Base-by-base conservation (phyloP, 2,113 vertebrate species). In the Herpetotheres cachinnans region DNA sequence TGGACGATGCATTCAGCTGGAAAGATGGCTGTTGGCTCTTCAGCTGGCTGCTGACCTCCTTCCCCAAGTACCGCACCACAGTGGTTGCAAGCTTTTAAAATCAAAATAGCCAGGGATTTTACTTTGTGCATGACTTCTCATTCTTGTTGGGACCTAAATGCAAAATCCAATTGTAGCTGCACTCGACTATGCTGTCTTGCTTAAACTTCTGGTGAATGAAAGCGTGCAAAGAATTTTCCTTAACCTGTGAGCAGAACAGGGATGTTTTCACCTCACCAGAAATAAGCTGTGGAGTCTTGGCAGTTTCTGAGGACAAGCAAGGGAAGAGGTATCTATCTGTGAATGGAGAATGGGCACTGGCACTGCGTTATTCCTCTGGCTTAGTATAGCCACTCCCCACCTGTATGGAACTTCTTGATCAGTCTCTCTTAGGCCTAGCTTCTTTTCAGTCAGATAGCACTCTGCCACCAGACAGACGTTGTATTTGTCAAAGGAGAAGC, bases 381-480 rank as follows among this genome's bases (percentile, higher is more conserved):
- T 34, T 9, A 2, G 15, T 9, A 5, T 1, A 38, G 42, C 36
- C 16, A 0, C 46, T 36, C 24, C 32, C 47, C 9, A 5, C 59
- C 59, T 4, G 5, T 3, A 2, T 3, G 40, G 58, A 30, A 16
- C 20, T 7, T 13, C 24, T 10, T 17, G 29, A 21, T 11, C 24
- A 3, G 8, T 11, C 34, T 22, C 5, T 29, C 30, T 16, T 3
- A 13, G 27, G 58, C 6, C 1, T 5, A 7, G 62, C 40, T 44
- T 13, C 34, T 50, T 16, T 34, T 9, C 34, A 29, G 40, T 7
- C 16, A 1, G n/a, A 3, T 1, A 38, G 67, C 38, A 3, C 58
- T 52, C 29, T 36, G 82, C 61, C 1, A 1, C 59, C 3, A 1
- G 55, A 5, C 34, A 26, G 44, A 6, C 3, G 0, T 1, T 2